phyloP scores from a whole-genome alignment of 2,113 vertebrate genomes.

The Australoheros scitulus region DNA sequence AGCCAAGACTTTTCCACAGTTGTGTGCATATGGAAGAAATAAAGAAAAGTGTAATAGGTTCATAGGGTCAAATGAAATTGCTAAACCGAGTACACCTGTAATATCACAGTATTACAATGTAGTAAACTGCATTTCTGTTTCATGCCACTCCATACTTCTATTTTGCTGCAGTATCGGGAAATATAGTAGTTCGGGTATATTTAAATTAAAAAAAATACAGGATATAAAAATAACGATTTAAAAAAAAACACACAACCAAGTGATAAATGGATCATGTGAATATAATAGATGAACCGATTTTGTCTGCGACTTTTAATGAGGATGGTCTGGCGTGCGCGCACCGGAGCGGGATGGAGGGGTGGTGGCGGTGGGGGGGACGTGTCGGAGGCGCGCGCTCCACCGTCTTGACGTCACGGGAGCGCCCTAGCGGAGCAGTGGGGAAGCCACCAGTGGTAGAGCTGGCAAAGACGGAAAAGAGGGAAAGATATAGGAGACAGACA shows the following conservation, averaged over 20 bases:
- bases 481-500: constrained; percentile 19
- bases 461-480: constrained; percentile 60
- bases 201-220: neutral
- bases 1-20: too few species aligned
- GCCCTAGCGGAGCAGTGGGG: constrained; percentile 51
- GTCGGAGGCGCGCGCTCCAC: constrained; percentile 50
- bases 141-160: neutral
- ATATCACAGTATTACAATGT: too few species aligned
- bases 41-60: too few species aligned
- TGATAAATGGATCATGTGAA: neutral
- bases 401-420: constrained; percentile 70
- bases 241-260: fast-evolving
- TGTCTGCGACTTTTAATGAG: neutral
- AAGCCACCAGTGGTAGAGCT: constrained; percentile 63
- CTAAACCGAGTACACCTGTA: too few species aligned
- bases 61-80: too few species aligned
- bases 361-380: neutral
- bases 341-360: neutral
- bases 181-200: neutral
- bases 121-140: too few species aligned
- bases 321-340: neutral
- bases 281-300: neutral
- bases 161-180: neutral
- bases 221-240: too few species aligned
- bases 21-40: too few species aligned